A percentile compares a stretch with the other conserved stretches of the same genome.
Evolutionary conservation across 2,113 vertebrate genomes (phyloP).

Genomic region (Sturnira hondurensis): DNA sequence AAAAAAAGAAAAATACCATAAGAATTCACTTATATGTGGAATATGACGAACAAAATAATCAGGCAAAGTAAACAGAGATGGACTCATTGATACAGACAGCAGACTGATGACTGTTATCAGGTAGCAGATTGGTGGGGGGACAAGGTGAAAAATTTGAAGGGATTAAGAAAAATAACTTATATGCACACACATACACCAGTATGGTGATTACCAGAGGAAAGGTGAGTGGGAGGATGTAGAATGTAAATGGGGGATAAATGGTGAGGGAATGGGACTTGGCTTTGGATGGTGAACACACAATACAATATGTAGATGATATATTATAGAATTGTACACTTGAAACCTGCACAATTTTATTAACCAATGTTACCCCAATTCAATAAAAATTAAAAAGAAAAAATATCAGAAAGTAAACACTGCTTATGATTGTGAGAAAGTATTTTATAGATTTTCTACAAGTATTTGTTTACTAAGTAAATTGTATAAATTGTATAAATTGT

Average conservation of each 20-base stretch:
- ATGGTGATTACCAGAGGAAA: not conserved
- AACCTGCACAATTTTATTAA: not conserved
- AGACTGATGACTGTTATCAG: too few species aligned
- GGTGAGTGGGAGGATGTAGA: not conserved
- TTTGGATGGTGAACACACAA: not conserved
- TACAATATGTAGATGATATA: not conserved
- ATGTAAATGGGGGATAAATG: not conserved
- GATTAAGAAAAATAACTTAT: not conserved
- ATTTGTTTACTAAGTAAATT: slow-evolving; percentile 27
- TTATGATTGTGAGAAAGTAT: slow-evolving; percentile 34
- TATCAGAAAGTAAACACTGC: not conserved
- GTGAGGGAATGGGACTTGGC: not conserved
- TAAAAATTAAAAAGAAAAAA: not conserved
- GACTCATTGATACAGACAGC: too few species aligned
- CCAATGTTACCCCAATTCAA: not conserved
- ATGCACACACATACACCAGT: not conserved
- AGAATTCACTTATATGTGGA: not conserved
- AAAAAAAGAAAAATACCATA: not conserved
- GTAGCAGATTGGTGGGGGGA: not conserved
- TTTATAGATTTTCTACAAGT: slow-evolving; percentile 51
- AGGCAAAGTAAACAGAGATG: too few species aligned
- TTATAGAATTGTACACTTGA: not conserved
- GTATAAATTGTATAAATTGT: too few species aligned
- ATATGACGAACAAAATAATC: not conserved
- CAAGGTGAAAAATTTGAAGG: not conserved